A percentile compares a stretch with the other conserved stretches of the same genome.
phyloP scores from a whole-genome alignment of 2,113 vertebrate species.

The Sebastes fasciatus region DNA sequence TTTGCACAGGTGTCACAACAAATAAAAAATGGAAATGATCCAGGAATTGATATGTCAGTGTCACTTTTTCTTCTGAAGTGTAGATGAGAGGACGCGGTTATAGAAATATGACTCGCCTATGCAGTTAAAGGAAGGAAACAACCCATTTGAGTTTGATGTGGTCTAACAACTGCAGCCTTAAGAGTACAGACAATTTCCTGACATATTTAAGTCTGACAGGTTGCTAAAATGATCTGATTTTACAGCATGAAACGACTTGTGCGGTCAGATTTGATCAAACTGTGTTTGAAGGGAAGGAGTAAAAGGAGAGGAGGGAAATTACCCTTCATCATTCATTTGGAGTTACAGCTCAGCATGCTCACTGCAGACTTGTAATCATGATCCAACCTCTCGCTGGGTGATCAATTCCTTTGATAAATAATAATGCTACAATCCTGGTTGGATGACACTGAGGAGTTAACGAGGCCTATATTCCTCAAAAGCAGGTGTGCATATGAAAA shows the following conservation, averaged over 20 bases:
- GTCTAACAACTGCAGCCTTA: conserved; percentile 22
- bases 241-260: conserved; percentile 9
- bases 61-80: not conserved
- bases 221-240: conserved; percentile 32
- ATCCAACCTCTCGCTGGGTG: no score
- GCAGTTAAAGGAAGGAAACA: conserved; percentile 15
- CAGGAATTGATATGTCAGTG: not conserved
- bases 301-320: no score
- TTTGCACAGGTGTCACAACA: not conserved
- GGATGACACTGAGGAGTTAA: no score
- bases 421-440: no score
- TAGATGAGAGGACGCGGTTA: not conserved
- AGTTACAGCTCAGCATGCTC: no score
- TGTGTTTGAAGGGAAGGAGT: no score
- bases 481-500: no score
- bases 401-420: no score
- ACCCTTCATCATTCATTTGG: no score
- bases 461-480: no score
- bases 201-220: conserved; percentile 39
- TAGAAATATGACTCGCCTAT: not conserved
- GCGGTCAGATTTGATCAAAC: conserved; percentile 30
- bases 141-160: not conserved
- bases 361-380: no score
- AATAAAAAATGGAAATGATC: not conserved
- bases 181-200: conserved; percentile 9